Conservation (phyloP, 2,888 invertebrate species). For the Eugnorisma glareosa region DNA sequence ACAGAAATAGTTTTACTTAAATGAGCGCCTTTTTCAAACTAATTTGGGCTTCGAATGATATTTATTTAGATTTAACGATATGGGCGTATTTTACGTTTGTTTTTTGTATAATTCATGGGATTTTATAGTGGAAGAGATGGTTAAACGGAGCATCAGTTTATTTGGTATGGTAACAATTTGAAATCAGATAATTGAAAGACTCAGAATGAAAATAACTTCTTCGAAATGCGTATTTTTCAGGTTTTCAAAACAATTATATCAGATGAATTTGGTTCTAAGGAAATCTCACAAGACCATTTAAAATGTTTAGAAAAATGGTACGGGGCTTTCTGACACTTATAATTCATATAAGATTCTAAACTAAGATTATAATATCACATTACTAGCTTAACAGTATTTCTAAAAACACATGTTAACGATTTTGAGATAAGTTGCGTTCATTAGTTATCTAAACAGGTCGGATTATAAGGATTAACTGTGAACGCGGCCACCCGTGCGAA, state of each 20-base stretch:
- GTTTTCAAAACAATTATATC: neutral
- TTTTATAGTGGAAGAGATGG: slow-evolving; percentile 11
- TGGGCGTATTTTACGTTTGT: slow-evolving; percentile 33
- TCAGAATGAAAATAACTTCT: neutral
- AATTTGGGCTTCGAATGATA: slow-evolving; percentile 65
- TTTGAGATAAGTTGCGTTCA: slow-evolving; percentile 71
- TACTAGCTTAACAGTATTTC: slow-evolving; percentile 48
- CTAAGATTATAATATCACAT: slow-evolving; percentile 58
- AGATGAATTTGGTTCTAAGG: neutral
- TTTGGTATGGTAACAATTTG: neutral
- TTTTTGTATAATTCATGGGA: slow-evolving; percentile 34
- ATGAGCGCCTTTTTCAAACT: slow-evolving; percentile 70
- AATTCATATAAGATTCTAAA: slow-evolving; percentile 56
- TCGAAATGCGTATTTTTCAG: neutral
- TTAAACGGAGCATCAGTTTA: neutral
- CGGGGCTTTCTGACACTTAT: slow-evolving; percentile 22
- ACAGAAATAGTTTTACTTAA: slow-evolving; percentile 72
- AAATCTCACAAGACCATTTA: neutral
- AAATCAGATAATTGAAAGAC: no score
- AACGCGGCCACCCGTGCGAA: slow-evolving; percentile 82
- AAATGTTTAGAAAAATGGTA: slow-evolving; percentile 12
- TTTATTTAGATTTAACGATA: slow-evolving; percentile 65
- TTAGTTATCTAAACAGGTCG: slow-evolving; percentile 81
- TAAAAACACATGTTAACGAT: slow-evolving; percentile 64
- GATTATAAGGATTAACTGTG: slow-evolving; percentile 80